Conservation (phyloP, 2,888 invertebrate genomes). For the Callyntrura sp. region DNA sequence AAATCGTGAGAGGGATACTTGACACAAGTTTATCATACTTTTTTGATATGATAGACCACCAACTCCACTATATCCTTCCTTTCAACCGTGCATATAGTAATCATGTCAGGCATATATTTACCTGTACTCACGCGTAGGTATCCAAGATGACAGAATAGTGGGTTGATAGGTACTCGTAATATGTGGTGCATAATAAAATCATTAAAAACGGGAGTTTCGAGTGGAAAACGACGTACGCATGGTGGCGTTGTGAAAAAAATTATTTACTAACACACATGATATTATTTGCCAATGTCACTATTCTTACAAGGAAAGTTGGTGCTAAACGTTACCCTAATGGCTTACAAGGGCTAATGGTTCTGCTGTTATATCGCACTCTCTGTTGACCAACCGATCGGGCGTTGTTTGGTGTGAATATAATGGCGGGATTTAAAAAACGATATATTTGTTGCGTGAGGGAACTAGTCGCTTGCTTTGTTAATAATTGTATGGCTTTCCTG, state of each 20-base stretch:
- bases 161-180: no score
- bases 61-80: not conserved
- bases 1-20: not conserved
- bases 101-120: not conserved
- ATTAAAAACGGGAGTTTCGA: constrained; percentile 38
- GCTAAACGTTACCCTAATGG: no score
- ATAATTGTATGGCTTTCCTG: constrained; percentile 53
- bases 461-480: constrained; percentile 42
- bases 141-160: no score
- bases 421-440: not conserved
- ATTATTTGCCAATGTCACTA: constrained; percentile 15
- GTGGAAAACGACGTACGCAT: not conserved
- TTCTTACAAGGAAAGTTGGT: no score
- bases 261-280: not conserved
- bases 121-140: no score
- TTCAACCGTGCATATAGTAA: no score
- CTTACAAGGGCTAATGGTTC: no score
- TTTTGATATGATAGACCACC: constrained; percentile 8
- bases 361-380: not conserved
- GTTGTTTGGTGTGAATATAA: constrained; percentile 30
- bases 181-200: constrained; percentile 20
- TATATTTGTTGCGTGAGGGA: constrained; percentile 38
- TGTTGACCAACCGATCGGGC: constrained; percentile 23
- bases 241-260: no score
- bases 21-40: constrained; percentile 4